Conservation (phyloP, 1,140 invertebrate genomes). For the Amyelois transitella region DNA sequence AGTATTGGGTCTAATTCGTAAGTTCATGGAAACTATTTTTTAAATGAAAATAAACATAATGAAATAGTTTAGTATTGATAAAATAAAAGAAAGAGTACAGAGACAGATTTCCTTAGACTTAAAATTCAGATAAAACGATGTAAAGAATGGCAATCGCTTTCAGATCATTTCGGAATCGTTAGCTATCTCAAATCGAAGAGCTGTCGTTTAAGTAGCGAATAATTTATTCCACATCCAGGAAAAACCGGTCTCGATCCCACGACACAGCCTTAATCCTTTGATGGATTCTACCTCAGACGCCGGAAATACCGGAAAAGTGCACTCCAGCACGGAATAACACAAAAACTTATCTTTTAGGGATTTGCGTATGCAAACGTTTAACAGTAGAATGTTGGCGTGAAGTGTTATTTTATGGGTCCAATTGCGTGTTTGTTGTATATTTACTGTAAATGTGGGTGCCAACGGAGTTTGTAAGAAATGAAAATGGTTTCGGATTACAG, state of each 20-base stretch:
- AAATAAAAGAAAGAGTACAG: too few species aligned
- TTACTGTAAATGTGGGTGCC: background rate
- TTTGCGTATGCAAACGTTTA: slow-evolving; percentile 24
- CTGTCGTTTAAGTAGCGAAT: slow-evolving; percentile 55
- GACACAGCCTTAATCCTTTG: slow-evolving; percentile 67
- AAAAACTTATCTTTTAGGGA: slow-evolving; percentile 41
- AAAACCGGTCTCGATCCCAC: slow-evolving; percentile 51
- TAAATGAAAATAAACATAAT: too few species aligned
- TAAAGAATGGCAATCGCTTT: slow-evolving; percentile 4
- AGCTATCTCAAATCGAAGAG: slow-evolving; percentile 31
- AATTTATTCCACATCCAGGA: slow-evolving; percentile 66
- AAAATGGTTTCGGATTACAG: too few species aligned
- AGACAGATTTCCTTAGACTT: too few species aligned
- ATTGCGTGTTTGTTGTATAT: background rate
- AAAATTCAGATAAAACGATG: background rate
- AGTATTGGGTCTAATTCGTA: too few species aligned
- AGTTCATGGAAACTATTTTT: too few species aligned
- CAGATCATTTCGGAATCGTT: slow-evolving; percentile 14
- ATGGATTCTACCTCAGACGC: slow-evolving; percentile 60
- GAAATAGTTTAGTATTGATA: too few species aligned
- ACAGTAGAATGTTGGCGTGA: slow-evolving; percentile 3
- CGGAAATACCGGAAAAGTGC: slow-evolving; percentile 55
- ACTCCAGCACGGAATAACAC: slow-evolving; percentile 43
- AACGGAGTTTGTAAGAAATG: too few species aligned
- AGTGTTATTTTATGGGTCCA: slow-evolving; percentile 11